A percentile compares a stretch with the other conserved stretches of the same genome.
Evolutionary conservation across 2,797 vertebrate genomes (phyloP).

Genomic region (Myotis vivesi): DNA sequence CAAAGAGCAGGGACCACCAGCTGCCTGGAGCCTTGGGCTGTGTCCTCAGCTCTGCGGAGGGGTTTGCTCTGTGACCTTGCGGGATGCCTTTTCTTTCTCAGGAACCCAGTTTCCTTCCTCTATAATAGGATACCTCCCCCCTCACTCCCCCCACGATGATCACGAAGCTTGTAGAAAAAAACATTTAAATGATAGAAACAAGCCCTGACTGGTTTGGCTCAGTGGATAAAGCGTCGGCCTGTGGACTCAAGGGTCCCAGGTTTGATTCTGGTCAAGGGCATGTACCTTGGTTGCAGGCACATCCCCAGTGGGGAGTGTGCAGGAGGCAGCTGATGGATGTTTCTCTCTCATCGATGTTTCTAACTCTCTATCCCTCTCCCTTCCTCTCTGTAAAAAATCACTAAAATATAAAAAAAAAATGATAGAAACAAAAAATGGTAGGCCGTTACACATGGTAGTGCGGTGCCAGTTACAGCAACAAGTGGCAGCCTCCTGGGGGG

Average conservation of each 20-base stretch:
- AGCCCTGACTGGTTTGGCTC: no score
- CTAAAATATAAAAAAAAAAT: background rate
- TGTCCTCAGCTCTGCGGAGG: background rate
- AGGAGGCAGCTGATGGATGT: no score
- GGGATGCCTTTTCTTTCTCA: background rate
- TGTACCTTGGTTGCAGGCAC: no score
- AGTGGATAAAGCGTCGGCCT: no score
- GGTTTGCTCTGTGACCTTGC: background rate
- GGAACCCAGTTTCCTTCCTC: background rate
- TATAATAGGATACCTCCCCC: background rate
- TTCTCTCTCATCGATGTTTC: no score
- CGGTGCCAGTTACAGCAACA: background rate
- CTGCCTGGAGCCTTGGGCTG: background rate
- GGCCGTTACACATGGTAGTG: background rate
- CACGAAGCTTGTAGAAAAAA: background rate
- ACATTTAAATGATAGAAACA: background rate
- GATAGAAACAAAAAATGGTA: background rate
- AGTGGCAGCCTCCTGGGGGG: background rate
- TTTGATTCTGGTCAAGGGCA: no score
- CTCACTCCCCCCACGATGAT: background rate
- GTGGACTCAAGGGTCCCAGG: no score
- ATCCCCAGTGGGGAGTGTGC: no score
- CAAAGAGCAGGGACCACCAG: background rate
- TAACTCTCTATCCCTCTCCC: no score
- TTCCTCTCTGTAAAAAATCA: no score